Conservation (phyloP, 2,113 vertebrate genomes). For the pig (Sus scrofa) region DNA sequence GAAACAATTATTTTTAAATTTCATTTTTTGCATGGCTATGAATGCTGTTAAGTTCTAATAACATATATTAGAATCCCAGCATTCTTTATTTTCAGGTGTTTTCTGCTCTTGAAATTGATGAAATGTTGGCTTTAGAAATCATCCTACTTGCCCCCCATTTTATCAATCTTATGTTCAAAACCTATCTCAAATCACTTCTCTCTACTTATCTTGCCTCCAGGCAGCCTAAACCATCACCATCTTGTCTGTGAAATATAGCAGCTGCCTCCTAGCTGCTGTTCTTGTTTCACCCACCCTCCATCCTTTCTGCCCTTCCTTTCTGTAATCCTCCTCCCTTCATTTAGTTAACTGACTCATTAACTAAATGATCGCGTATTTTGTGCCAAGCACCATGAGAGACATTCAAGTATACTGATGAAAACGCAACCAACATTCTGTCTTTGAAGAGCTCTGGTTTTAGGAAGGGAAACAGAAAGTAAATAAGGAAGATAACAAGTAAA, state of each 20-base stretch:
- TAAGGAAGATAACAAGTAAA: background rate
- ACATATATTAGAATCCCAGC: background rate
- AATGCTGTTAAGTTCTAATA: background rate
- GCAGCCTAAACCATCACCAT: background rate
- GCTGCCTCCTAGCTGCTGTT: background rate
- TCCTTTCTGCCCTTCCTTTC: background rate
- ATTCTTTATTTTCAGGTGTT: background rate
- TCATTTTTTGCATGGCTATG: background rate
- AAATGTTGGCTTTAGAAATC: background rate
- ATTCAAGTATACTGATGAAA: background rate
- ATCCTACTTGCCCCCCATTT: background rate
- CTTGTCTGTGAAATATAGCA: background rate
- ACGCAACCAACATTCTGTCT: background rate
- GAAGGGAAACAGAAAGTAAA: background rate
- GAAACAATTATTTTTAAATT: background rate
- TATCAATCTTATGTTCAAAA: background rate
- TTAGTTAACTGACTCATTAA: background rate
- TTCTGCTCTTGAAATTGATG: background rate
- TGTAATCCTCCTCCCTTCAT: background rate
- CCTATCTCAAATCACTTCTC: background rate
- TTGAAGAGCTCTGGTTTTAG: background rate
- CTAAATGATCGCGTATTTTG: background rate
- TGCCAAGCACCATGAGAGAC: background rate
- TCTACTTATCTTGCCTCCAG: background rate
- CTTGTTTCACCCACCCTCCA: background rate